A percentile compares a stretch with the other conserved stretches of the same genome.
Evolutionary conservation across 2,113 vertebrate species (phyloP).

Genomic region (Rhizomys pruinosus): DNA sequence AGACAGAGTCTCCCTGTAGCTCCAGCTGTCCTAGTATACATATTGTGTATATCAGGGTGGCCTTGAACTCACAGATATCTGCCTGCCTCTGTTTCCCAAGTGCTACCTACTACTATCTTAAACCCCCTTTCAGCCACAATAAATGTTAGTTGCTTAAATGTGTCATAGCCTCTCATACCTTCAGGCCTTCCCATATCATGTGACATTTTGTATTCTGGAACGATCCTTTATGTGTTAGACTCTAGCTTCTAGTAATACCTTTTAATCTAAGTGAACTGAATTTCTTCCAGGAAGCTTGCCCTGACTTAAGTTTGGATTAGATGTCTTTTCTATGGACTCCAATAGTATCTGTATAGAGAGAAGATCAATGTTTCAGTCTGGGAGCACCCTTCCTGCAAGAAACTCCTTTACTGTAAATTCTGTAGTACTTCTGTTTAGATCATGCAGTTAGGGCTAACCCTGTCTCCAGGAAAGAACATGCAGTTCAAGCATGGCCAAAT

Average conservation of each 20-base stretch:
- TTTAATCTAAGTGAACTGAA: background rate
- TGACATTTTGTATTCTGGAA: background rate
- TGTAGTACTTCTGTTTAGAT: background rate
- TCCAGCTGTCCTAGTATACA: too few relatives aligned
- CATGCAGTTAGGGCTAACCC: background rate
- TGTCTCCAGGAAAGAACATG: background rate
- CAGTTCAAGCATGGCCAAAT: background rate
- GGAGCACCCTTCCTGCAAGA: background rate
- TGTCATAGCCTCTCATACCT: constrained; percentile 3
- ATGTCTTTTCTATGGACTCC: background rate
- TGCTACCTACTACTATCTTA: background rate
- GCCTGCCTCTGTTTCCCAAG: too few relatives aligned
- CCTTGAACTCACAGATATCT: too few relatives aligned
- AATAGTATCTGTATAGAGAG: background rate
- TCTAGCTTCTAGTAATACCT: constrained; percentile 37
- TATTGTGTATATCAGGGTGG: too few relatives aligned
- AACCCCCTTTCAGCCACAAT: background rate
- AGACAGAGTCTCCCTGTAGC: too few relatives aligned
- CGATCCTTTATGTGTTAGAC: background rate
- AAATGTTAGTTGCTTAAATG: constrained; percentile 31
- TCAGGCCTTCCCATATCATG: background rate
- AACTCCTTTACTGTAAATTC: constrained; percentile 25
- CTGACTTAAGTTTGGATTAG: constrained; percentile 3
- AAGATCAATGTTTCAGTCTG: background rate
- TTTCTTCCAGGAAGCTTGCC: constrained; percentile 33